Base-by-base conservation (phyloP, 2,888 invertebrate species). In the Chironomus riparius region DNA sequence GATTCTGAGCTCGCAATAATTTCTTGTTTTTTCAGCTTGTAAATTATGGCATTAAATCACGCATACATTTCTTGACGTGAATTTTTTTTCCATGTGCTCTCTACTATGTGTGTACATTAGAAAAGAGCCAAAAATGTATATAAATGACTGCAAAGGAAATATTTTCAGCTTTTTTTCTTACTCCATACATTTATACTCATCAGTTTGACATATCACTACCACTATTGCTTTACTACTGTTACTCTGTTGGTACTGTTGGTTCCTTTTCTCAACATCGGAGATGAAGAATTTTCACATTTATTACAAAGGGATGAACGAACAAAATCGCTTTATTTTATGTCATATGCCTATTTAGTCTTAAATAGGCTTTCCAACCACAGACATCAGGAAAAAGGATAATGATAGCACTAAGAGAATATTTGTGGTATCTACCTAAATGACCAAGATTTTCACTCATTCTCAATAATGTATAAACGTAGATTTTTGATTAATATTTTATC, bases 31-130 rank as follows among this genome's bases (percentile, higher is more conserved):
- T 62, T 62, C 62, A 22, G 62, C 62, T 62, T 62, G 62, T 62
- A 62, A 62, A 62, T 62, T 62, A 62, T 62, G 62, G 62, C 62
- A 62, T 62, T 62, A 62, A 62, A 62, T 62, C 62, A 62, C 62
- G 62, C 62, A 62, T 62, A 62, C 62, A 62, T 62, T 62, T 22
- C 62, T 62, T 62, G 62, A 62, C 62, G 62, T 62, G 62, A 22
- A 21, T 62, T 62, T 62, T n/a, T n/a, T 15, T 15, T 50, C 15
- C 50, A n/a, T 50, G 13, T 50, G 50, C 50, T n/a, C 50, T 50
- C 15, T 50, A 15, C 50, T 15, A 50, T 50, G 22, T 62, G 21
- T 18, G 18, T 18, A 22, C 62, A 62, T 18, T 38, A 38, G 38
- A 18, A 18, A 62, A 18, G 21, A 62, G 22, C 15, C 22, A 12